Evolutionary conservation across 2,888 invertebrate genomes (phyloP).

Genomic region (Ferrisia virgata): DNA sequence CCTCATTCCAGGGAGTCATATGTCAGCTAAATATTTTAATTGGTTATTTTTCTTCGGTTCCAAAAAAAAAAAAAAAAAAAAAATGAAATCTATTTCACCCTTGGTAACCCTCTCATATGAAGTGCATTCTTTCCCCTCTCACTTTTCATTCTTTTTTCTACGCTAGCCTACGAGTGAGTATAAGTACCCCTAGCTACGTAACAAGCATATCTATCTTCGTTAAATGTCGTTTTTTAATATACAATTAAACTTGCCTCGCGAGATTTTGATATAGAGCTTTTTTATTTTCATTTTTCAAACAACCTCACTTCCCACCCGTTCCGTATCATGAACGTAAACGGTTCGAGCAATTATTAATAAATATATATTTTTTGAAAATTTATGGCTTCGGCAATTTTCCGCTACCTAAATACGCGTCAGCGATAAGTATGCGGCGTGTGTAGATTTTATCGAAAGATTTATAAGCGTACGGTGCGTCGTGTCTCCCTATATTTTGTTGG

Average conservation of each 20-base stretch:
- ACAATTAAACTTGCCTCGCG: background rate
- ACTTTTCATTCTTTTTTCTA: too few relatives aligned
- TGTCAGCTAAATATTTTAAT: too few relatives aligned
- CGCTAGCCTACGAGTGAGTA: too few relatives aligned
- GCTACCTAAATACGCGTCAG: background rate
- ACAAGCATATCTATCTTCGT: background rate
- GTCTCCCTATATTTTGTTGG: background rate
- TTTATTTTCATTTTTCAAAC: background rate
- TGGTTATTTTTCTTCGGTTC: too few relatives aligned
- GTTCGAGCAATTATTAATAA: constrained; percentile 1
- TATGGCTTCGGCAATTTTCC: constrained; percentile 19
- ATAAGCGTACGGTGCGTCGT: background rate
- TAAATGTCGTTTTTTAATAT: background rate
- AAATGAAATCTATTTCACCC: too few relatives aligned
- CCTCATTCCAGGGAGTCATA: too few relatives aligned
- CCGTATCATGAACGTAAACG: background rate
- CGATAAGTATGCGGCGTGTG: background rate
- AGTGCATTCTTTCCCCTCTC: too few relatives aligned
- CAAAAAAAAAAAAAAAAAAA: too few relatives aligned
- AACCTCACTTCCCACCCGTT: background rate
- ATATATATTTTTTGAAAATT: background rate
- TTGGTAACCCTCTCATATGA: too few relatives aligned
- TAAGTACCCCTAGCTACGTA: too few relatives aligned
- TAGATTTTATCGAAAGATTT: constrained; percentile 21
- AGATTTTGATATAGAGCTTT: background rate